These are phyloP conservation scores for Poecilia wingei DNA, from an alignment of 2,797 vertebrate species.

Conservation along the genomic window DNA sequence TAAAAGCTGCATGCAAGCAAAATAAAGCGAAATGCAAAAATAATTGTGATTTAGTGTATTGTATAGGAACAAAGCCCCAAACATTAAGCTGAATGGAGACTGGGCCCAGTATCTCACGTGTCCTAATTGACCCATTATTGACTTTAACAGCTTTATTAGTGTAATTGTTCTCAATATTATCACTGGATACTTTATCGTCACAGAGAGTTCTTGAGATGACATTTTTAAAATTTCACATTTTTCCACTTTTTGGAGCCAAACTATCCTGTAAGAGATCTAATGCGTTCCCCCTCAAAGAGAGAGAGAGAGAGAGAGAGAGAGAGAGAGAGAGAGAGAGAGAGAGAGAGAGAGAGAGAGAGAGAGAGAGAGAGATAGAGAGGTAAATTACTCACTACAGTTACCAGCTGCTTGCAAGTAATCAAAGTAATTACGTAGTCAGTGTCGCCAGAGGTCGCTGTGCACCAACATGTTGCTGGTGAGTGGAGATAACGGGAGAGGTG, in stretches of 20 bases:
- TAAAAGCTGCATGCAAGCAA: not conserved
- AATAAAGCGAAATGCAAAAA: not conserved
- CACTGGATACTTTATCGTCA: no score
- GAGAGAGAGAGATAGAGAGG: no score
- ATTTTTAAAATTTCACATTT: no score
- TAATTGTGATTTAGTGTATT: not conserved
- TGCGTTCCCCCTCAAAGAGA: no score
- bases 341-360: no score
- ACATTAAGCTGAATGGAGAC: not conserved
- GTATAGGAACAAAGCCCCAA: not conserved
- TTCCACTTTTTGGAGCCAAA: no score
- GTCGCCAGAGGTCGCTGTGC: constrained; percentile 68
- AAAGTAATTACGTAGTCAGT: not conserved
- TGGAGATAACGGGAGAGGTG: constrained; percentile 63
- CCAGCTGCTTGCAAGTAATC: not conserved
- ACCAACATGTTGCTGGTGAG: constrained; percentile 43
- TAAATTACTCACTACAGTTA: not conserved
- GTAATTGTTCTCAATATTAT: not conserved
- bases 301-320: no score
- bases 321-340: no score
- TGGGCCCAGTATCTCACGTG: not conserved
- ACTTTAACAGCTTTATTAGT: not conserved
- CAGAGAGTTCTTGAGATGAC: no score
- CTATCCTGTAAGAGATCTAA: no score
- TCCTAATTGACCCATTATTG: not conserved